Evolutionary conservation across 2,797 vertebrate genomes (phyloP).

Genomic region (Muraenolepis orangiensis): DNA sequence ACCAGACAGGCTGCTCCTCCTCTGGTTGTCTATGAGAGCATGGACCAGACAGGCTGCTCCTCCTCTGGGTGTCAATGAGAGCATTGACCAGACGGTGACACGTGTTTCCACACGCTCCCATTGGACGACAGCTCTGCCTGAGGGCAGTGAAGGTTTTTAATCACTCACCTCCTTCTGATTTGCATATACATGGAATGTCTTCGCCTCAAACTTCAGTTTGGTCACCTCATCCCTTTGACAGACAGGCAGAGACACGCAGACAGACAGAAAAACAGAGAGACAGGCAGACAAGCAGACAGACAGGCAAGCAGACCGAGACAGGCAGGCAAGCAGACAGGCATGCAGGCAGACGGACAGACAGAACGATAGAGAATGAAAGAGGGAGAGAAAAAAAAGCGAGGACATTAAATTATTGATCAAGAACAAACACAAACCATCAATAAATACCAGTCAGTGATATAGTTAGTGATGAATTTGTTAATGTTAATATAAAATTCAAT

Average conservation of each 20-base stretch:
- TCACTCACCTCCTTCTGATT: conserved; percentile 93
- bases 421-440: neutral
- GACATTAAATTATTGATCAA: neutral
- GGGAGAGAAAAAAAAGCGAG: neutral
- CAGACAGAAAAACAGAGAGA: too few species aligned
- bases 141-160: conserved; percentile 25
- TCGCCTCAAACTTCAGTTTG: conserved; percentile 98
- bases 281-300: neutral
- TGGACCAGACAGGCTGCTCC: neutral
- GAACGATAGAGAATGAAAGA: too few species aligned
- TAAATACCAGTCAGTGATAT: neutral
- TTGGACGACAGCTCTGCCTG: conserved; percentile 24
- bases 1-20: neutral
- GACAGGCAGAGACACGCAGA: conserved; percentile 10
- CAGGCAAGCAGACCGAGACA: conserved; percentile 1
- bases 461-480: too few species aligned
- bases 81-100: neutral
- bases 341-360: neutral
- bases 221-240: conserved; percentile 91
- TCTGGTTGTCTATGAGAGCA: too few species aligned
- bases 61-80: too few species aligned
- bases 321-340: too few species aligned
- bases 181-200: conserved; percentile 98
- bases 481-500: too few species aligned
- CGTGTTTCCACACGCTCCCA: conserved; percentile 23